Conservation (phyloP, 2,888 invertebrate species). For the Dyspetes luteomarginatus region DNA sequence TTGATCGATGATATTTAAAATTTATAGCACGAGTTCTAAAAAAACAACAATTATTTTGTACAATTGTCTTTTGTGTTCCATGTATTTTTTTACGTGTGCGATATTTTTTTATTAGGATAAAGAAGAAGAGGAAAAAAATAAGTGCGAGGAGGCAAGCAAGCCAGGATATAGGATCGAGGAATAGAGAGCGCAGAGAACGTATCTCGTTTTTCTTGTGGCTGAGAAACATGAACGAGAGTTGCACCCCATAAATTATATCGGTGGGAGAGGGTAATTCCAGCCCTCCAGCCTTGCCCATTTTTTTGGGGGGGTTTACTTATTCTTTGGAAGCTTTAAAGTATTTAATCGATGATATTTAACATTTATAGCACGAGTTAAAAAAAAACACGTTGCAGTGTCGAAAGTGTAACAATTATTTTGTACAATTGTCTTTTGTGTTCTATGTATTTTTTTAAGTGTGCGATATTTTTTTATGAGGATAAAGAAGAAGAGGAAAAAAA, state of each 20-base stretch:
- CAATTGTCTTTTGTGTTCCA: too few species aligned
- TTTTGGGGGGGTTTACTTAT: too few species aligned
- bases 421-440: not conserved
- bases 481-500: not conserved
- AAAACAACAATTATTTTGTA: too few species aligned
- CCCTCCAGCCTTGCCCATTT: too few species aligned
- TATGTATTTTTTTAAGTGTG: not conserved
- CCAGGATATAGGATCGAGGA: conserved; percentile 23
- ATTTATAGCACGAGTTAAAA: too few species aligned
- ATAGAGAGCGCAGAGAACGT: conserved; percentile 18
- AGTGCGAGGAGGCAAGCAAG: too few species aligned
- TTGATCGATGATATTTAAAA: too few species aligned
- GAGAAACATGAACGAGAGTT: conserved; percentile 62
- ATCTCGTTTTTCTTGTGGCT: conserved; percentile 24
- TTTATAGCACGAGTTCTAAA: too few species aligned
- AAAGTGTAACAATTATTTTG: too few species aligned
- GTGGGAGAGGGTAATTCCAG: conserved; percentile 67
- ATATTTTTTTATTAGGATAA: not conserved
- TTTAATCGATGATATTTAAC: too few species aligned
- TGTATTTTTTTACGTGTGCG: not conserved
- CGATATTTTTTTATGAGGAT: not conserved
- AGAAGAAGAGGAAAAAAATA: not conserved
- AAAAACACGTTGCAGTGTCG: too few species aligned
- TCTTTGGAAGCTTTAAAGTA: too few species aligned
- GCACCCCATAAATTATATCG: conserved; percentile 73